Percentiles rank a stretch among this genome's conserved stretches.
Evolutionary conservation across 2,797 vertebrate genomes (phyloP).

Genomic region (Anguilla obscura): DNA sequence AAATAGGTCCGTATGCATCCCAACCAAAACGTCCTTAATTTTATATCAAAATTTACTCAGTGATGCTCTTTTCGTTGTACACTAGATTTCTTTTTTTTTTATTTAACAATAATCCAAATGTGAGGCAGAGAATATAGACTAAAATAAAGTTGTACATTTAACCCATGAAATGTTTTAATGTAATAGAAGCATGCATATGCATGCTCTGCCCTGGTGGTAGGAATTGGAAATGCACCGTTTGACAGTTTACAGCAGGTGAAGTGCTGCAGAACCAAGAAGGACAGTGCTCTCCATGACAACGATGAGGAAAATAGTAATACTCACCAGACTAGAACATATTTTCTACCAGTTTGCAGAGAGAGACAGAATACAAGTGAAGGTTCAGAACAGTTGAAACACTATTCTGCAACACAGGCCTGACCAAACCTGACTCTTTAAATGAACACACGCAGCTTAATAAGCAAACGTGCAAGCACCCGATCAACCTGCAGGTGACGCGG

Average conservation of each 20-base stretch:
- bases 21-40: background rate
- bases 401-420: background rate
- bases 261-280: background rate
- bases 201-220: background rate
- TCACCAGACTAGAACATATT: constrained; percentile 96
- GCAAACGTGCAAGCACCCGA: background rate
- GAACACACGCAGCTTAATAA: too few species aligned
- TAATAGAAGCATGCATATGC: background rate
- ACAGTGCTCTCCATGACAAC: constrained; percentile 5
- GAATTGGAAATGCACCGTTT: constrained; percentile 21
- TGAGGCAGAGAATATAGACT: background rate
- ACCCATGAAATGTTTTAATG: background rate
- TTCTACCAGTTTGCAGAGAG: constrained; percentile 88
- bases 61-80: too few species aligned
- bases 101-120: background rate
- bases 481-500: background rate
- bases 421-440: too few species aligned
- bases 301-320: constrained; percentile 68
- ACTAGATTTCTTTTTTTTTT: too few species aligned
- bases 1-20: background rate
- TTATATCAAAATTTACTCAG: too few species aligned
- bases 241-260: background rate
- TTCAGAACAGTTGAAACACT: constrained; percentile 29
- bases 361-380: constrained; percentile 64
- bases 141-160: background rate